Evolutionary conservation across 2,888 invertebrate genomes (phyloP).

Genomic region (Eulithis prunata): DNA sequence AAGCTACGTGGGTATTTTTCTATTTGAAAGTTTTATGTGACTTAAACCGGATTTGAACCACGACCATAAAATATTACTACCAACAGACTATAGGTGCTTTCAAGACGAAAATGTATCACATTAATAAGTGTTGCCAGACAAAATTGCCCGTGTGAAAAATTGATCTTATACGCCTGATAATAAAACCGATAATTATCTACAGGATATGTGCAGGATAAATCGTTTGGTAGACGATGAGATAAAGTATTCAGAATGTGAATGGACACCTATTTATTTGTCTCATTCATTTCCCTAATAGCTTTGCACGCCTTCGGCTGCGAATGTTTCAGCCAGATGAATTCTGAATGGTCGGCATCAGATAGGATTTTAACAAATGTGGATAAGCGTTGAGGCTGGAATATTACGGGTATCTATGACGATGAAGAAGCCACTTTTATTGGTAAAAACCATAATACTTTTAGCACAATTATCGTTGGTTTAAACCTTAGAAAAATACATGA

Average conservation of each 20-base stretch:
- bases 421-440: no score
- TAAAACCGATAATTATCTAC: constrained; percentile 27
- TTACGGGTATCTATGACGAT: neutral
- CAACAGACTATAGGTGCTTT: no score
- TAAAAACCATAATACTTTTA: no score
- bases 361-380: constrained; percentile 5
- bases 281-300: constrained; percentile 30
- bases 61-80: no score
- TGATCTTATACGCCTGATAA: neutral
- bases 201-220: constrained; percentile 14
- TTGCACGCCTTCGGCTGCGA: constrained; percentile 20
- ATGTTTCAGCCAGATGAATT: constrained; percentile 19
- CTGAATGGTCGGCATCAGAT: constrained; percentile 51
- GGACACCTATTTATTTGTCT: constrained; percentile 22
- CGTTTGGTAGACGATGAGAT: constrained; percentile 22
- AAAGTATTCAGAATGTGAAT: constrained; percentile 28
- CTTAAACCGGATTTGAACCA: no score
- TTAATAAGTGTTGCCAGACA: no score
- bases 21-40: no score
- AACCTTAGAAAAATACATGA: no score
- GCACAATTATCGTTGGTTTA: no score
- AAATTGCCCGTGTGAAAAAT: neutral
- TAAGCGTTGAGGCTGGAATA: neutral
- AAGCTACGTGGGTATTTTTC: no score
- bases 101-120: no score